phyloP scores from a whole-genome alignment of 2,113 vertebrate species.

The Tyrannus savana region DNA sequence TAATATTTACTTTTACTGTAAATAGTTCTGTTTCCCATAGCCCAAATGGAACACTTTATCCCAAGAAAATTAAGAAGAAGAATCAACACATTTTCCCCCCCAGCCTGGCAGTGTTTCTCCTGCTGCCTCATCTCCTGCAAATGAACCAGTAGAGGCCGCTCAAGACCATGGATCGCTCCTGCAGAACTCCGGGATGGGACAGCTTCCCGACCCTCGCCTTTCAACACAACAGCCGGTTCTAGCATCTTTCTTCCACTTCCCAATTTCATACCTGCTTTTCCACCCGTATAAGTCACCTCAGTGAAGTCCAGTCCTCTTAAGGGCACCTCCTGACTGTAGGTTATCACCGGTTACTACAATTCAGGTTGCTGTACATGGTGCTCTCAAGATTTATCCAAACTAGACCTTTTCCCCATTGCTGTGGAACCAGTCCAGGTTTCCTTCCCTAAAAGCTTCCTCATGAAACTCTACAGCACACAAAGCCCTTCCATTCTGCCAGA shows the following conservation, averaged over 20 bases:
- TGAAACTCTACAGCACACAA: background rate
- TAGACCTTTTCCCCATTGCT: background rate
- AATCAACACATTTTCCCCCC: accelerated
- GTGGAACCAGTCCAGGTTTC: background rate
- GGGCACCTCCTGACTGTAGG: background rate
- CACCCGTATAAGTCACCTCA: accelerated
- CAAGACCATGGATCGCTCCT: background rate
- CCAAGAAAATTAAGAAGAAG: background rate
- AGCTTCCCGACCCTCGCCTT: accelerated
- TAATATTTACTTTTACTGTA: background rate
- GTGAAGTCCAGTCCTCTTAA: background rate
- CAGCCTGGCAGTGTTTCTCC: background rate
- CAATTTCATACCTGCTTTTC: background rate
- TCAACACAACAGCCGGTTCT: background rate
- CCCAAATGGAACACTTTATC: background rate
- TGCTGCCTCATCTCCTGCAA: background rate
- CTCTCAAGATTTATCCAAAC: background rate
- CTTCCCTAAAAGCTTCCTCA: background rate
- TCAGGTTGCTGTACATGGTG: background rate
- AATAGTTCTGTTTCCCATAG: background rate
- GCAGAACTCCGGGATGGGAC: background rate
- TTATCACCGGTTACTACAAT: background rate
- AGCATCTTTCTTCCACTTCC: background rate
- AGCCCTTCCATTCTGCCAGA: background rate
- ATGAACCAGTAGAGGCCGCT: slow-evolving; percentile 7